Evolutionary conservation across 2,888 invertebrate species (phyloP).

Genomic region (Caenorhabditis doughertyi): DNA sequence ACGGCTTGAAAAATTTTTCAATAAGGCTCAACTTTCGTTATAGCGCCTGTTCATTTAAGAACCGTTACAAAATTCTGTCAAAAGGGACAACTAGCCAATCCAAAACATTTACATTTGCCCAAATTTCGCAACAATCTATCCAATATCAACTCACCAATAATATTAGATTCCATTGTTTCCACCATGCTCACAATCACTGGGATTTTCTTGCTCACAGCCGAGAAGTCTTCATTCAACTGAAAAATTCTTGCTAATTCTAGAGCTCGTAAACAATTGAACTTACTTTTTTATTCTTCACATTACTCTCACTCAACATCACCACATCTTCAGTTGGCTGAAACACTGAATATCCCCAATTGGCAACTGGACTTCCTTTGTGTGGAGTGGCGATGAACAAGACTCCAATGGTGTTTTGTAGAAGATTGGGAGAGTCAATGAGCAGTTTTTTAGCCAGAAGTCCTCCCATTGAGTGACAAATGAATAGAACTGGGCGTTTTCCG

Average conservation of each 20-base stretch:
- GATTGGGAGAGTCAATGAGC: slow-evolving; percentile 72
- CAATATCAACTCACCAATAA: slow-evolving; percentile 71
- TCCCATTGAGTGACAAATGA: slow-evolving; percentile 81
- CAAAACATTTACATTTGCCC: neutral
- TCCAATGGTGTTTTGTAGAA: slow-evolving; percentile 70
- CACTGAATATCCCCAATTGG: slow-evolving; percentile 72
- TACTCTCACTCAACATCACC: slow-evolving; percentile 71
- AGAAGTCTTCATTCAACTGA: slow-evolving; percentile 77
- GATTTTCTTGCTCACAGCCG: slow-evolving; percentile 65
- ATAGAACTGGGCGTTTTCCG: slow-evolving; percentile 77
- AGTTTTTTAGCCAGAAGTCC: slow-evolving; percentile 79
- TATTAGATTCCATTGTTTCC: slow-evolving; percentile 74
- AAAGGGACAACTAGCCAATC: neutral
- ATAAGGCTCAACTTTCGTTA: too few relatives aligned
- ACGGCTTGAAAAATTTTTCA: neutral
- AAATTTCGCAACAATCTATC: neutral
- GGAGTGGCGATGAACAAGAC: slow-evolving; percentile 81
- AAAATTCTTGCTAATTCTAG: too few relatives aligned
- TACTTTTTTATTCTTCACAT: slow-evolving; percentile 73
- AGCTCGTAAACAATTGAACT: too few relatives aligned
- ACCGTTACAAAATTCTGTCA: too few relatives aligned
- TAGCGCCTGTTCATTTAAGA: too few relatives aligned
- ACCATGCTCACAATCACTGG: slow-evolving; percentile 77
- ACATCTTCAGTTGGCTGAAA: slow-evolving; percentile 78
- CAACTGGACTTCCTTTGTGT: slow-evolving; percentile 78